A percentile compares a stretch with the other conserved stretches of the same genome.
These are phyloP conservation scores for Peromyscus maniculatus DNA, from an alignment of 2,113 vertebrate species.

Conservation along the genomic window DNA sequence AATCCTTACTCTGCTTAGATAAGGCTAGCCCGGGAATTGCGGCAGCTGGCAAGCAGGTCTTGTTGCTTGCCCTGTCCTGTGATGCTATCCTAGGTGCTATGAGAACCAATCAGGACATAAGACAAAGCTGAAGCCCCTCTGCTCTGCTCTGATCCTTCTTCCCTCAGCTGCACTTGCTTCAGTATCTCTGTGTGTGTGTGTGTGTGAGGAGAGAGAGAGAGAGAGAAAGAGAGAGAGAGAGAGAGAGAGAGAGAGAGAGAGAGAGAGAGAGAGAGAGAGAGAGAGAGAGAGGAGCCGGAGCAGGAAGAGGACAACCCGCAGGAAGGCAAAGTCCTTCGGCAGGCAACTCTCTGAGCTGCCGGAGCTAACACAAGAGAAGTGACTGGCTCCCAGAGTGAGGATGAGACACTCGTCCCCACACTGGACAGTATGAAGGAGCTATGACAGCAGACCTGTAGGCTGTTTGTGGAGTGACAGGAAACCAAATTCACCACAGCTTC, in stretches of 20 bases:
- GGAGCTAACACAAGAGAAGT: not conserved
- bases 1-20: not conserved
- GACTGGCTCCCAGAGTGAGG: not conserved
- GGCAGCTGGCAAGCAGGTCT: not conserved
- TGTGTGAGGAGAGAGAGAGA: not conserved
- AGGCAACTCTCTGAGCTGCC: not conserved
- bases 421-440: not conserved
- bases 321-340: not conserved
- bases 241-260: not conserved
- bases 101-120: conserved; percentile 24
- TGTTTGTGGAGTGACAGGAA: conserved; percentile 33
- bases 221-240: not conserved
- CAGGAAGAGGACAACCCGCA: not conserved
- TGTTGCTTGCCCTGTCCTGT: not conserved
- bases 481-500: conserved; percentile 32
- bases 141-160: not conserved
- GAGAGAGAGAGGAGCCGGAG: not conserved
- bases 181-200: not conserved
- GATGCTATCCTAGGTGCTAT: not conserved
- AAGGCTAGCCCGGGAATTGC: not conserved
- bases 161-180: not conserved
- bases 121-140: not conserved
- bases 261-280: not conserved
- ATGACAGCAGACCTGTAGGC: not conserved
- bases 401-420: not conserved